A percentile compares a stretch with the other conserved stretches of the same genome.
phyloP scores from a whole-genome alignment of 2,797 vertebrate genomes.

The Micropoecilia bifurca region DNA sequence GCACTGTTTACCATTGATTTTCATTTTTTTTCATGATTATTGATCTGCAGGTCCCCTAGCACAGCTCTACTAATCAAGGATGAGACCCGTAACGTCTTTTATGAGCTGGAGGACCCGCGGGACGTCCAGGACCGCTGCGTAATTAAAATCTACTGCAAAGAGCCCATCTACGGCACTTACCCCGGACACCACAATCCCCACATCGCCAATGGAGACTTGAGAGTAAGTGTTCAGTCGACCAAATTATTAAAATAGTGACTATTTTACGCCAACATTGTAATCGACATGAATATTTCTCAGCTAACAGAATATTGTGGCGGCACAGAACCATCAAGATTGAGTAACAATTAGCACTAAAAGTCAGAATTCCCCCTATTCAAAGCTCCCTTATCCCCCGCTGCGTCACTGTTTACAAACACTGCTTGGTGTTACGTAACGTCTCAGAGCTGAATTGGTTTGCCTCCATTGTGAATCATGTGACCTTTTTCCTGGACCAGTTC shows the following conservation, averaged over 20 bases:
- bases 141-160: slow-evolving; percentile 98
- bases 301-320: neutral
- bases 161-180: slow-evolving; percentile 92
- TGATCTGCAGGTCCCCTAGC: slow-evolving; percentile 85
- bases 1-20: slow-evolving; percentile 25
- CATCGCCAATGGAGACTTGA: slow-evolving; percentile 93
- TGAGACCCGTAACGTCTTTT: slow-evolving; percentile 95
- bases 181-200: slow-evolving; percentile 87
- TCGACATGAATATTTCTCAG: neutral
- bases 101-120: slow-evolving; percentile 95
- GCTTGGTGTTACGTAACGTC: slow-evolving; percentile 13
- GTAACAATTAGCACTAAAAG: neutral
- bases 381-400: neutral
- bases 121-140: slow-evolving; percentile 97
- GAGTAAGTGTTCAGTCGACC: slow-evolving; percentile 79
- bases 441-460: slow-evolving; percentile 19
- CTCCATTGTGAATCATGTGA: slow-evolving; percentile 47
- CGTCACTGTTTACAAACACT: slow-evolving; percentile 23
- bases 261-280: neutral
- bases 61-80: slow-evolving; percentile 98
- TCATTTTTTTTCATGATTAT: slow-evolving; percentile 26
- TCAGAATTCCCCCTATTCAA: neutral
- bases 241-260: neutral
- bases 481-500: slow-evolving; percentile 34
- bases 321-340: neutral